Conservation (phyloP, 2,113 vertebrate species). For the Lamprotornis superbus region DNA sequence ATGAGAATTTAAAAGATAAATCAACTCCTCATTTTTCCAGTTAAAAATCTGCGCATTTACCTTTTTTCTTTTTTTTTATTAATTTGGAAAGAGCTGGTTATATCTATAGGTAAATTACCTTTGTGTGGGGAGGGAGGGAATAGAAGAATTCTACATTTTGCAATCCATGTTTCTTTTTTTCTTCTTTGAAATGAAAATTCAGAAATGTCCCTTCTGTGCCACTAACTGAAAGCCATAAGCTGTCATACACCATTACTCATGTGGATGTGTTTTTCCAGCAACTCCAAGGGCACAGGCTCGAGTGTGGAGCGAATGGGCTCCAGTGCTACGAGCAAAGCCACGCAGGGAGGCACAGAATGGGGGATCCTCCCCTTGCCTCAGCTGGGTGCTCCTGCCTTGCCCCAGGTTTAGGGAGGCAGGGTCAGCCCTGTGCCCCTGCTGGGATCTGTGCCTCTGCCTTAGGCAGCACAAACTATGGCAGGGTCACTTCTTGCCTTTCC, state of each 20-base stretch:
- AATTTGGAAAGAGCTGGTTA: neutral
- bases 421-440: neutral
- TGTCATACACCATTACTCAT: accelerated
- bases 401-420: neutral
- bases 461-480: neutral
- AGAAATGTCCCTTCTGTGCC: neutral
- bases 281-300: accelerated
- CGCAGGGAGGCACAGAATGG: neutral
- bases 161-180: neutral
- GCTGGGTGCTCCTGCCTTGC: neutral
- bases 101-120: neutral
- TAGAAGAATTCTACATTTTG: neutral
- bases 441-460: neutral
- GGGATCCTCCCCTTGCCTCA: accelerated
- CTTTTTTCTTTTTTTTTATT: neutral
- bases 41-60: neutral
- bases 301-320: accelerated
- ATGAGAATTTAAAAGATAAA: neutral
- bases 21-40: neutral
- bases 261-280: neutral
- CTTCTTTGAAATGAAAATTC: neutral
- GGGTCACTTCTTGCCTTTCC: neutral
- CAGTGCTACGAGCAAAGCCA: neutral
- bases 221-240: neutral
- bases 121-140: neutral